phyloP scores from a whole-genome alignment of 2,113 vertebrate species.

The Narcine bancroftii region DNA sequence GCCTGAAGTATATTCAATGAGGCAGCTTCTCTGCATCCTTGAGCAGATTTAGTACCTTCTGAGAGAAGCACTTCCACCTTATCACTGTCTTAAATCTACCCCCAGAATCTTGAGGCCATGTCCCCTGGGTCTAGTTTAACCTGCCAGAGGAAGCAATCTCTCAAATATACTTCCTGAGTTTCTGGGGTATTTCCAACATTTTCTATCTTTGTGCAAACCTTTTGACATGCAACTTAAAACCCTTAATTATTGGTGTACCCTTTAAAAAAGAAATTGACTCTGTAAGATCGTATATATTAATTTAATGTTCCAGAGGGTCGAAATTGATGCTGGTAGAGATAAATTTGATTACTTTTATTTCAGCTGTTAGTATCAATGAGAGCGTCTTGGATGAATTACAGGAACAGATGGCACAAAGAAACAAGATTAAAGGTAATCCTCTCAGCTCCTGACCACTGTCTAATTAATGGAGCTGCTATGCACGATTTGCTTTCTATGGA shows the following conservation, averaged over 20 bases:
- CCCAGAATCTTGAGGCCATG: too few relatives aligned
- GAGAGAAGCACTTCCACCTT: too few relatives aligned
- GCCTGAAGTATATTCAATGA: too few relatives aligned
- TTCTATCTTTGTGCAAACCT: too few relatives aligned
- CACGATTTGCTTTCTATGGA: not conserved
- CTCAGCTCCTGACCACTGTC: not conserved
- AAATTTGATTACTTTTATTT: not conserved
- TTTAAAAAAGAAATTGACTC: not conserved
- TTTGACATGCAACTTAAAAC: too few relatives aligned
- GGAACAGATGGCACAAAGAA: slow-evolving; percentile 14
- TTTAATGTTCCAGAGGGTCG: not conserved
- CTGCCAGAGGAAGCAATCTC: too few relatives aligned
- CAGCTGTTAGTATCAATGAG: slow-evolving; percentile 6
- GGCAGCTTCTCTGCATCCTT: too few relatives aligned
- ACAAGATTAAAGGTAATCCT: not conserved
- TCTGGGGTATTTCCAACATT: too few relatives aligned
- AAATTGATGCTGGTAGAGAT: not conserved
- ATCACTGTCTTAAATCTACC: too few relatives aligned
- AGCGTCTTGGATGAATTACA: slow-evolving; percentile 4
- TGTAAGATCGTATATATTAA: not conserved
- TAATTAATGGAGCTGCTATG: not conserved
- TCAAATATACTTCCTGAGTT: too few relatives aligned
- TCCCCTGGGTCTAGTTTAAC: too few relatives aligned
- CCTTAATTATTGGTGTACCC: not conserved
- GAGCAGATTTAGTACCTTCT: too few relatives aligned